Evolutionary conservation across 1,140 invertebrate species (phyloP).

Genomic region (Microplitis mediator): DNA sequence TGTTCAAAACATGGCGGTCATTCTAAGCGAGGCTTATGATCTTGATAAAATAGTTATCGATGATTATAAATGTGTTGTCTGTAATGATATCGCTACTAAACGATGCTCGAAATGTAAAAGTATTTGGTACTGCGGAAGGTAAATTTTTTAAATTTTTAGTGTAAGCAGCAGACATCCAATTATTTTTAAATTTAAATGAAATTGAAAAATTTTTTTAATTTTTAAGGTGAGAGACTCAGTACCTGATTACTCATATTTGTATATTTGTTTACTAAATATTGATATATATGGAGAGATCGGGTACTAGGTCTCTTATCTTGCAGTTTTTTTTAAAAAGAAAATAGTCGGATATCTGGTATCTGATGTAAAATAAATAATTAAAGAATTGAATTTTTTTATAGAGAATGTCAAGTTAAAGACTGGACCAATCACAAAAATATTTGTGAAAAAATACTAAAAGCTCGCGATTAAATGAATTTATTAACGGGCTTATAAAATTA

Average conservation of each 20-base stretch:
- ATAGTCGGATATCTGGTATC: neutral
- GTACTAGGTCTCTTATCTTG: too few species aligned
- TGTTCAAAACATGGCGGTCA: constrained; percentile 62
- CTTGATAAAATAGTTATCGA: constrained; percentile 58
- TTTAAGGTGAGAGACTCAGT: too few species aligned
- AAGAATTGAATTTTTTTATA: constrained; percentile 36
- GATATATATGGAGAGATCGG: too few species aligned
- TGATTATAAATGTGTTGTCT: constrained; percentile 53
- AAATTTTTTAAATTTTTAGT: constrained; percentile 5
- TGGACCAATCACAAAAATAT: constrained; percentile 54
- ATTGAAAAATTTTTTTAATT: too few species aligned
- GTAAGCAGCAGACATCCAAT: neutral
- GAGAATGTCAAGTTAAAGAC: constrained; percentile 61
- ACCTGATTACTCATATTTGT: too few species aligned
- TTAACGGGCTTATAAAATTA: neutral
- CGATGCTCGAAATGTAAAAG: constrained; percentile 62
- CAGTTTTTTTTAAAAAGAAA: too few species aligned
- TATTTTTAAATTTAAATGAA: too few species aligned
- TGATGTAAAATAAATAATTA: neutral
- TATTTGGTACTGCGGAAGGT: constrained; percentile 64
- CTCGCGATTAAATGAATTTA: neutral
- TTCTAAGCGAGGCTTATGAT: constrained; percentile 59
- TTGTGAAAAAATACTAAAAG: constrained; percentile 43
- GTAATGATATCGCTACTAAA: constrained; percentile 54
- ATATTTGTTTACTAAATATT: too few species aligned